Percentiles rank a stretch among this genome's conserved stretches.
Conservation (phyloP, 2,797 vertebrate genomes). For the Heliangelus exortis region DNA sequence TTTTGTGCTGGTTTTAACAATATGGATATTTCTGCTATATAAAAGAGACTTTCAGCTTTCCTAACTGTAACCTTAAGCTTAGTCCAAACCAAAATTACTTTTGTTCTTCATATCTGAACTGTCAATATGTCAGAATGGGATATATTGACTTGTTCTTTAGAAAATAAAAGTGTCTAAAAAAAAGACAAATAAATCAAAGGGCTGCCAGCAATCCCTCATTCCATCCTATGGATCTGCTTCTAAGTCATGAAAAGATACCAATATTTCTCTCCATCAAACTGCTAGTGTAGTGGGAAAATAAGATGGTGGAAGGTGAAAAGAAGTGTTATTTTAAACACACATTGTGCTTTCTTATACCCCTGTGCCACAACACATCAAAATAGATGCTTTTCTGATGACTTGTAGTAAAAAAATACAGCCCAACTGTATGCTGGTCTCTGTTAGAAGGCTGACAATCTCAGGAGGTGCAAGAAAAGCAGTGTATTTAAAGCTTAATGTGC, state of each 20-base stretch:
- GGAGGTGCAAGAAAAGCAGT: accelerated
- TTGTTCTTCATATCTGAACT: background rate
- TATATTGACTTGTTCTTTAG: background rate
- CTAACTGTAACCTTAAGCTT: background rate
- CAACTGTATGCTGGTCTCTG: background rate
- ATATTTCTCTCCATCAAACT: background rate
- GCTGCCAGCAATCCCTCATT: background rate
- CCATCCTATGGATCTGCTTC: background rate
- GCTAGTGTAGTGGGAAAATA: background rate
- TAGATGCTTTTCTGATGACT: background rate
- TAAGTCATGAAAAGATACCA: background rate
- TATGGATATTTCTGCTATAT: background rate
- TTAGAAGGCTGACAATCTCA: background rate
- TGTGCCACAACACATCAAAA: background rate
- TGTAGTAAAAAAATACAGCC: background rate
- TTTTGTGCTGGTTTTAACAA: background rate
- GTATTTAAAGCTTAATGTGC: background rate
- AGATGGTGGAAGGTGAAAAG: background rate
- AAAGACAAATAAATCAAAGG: background rate
- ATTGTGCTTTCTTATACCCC: background rate
- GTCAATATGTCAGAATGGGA: background rate
- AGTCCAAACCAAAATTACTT: background rate
- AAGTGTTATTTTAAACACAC: background rate
- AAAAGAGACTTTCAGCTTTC: background rate
- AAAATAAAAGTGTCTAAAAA: background rate